These are phyloP conservation scores for Hirudinaria manillensis DNA, from an alignment of 2,888 invertebrate species.

Conservation along the genomic window DNA sequence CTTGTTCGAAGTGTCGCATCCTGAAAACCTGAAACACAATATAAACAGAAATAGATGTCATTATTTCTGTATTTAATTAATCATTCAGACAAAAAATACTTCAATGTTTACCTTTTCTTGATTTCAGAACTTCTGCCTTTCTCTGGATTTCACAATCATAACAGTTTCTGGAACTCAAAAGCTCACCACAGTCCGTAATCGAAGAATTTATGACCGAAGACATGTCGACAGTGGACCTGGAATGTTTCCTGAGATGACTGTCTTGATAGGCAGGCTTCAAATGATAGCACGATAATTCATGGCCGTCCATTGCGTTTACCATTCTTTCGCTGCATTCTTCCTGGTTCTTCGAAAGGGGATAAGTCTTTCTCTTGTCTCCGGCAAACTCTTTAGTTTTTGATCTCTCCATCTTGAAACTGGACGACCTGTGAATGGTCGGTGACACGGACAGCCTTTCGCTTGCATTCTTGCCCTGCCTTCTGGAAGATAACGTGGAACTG, in stretches of 20 bases:
- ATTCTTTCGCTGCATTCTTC: too few relatives aligned
- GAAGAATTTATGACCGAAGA: not conserved
- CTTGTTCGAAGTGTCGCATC: not conserved
- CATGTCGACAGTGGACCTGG: not conserved
- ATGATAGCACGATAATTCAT: not conserved
- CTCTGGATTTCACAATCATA: not conserved
- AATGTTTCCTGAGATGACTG: not conserved
- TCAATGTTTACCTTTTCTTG: not conserved
- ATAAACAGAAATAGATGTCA: not conserved
- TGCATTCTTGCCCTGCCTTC: conserved; percentile 1
- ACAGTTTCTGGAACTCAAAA: not conserved
- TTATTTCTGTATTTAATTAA: too few relatives aligned
- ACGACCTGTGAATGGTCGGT: conserved; percentile 45
- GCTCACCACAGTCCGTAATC: not conserved
- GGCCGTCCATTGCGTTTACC: not conserved
- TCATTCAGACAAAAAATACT: too few relatives aligned
- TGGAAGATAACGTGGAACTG: not conserved
- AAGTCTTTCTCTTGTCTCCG: conserved; percentile 46
- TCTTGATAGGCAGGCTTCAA: not conserved
- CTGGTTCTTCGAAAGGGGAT: conserved; percentile 43
- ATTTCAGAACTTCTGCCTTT: not conserved
- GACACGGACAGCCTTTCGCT: not conserved
- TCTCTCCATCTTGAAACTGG: conserved; percentile 45
- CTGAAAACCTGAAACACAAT: not conserved
- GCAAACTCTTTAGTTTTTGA: conserved; percentile 39